These are phyloP conservation scores for Doryteuthis pealeii DNA, from an alignment of 1,140 invertebrate species.

Conservation along the genomic window DNA sequence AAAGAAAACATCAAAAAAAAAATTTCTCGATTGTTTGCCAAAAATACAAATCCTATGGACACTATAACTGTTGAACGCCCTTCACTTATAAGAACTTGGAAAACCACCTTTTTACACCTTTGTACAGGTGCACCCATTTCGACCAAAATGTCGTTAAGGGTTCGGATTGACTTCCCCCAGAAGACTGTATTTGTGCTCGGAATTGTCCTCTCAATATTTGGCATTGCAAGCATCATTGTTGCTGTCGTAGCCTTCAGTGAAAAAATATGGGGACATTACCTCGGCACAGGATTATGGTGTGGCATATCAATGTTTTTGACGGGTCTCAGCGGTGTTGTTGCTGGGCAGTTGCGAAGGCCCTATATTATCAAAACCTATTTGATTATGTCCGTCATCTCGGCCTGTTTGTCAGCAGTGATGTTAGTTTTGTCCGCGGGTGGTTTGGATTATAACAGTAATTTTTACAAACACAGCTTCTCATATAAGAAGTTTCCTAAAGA, in stretches of 20 bases:
- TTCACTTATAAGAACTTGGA: too few relatives aligned
- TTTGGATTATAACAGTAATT: slow-evolving; percentile 24
- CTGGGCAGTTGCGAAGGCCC: slow-evolving; percentile 14
- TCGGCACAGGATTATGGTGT: slow-evolving; percentile 28
- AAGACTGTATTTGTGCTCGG: slow-evolving; percentile 24
- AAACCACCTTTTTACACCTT: too few relatives aligned
- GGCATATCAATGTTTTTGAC: slow-evolving; percentile 23
- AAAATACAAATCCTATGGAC: too few relatives aligned
- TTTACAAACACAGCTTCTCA: slow-evolving; percentile 19
- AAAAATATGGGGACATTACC: slow-evolving; percentile 27
- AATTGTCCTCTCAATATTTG: slow-evolving; percentile 20
- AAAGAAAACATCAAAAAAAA: too few relatives aligned
- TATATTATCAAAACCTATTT: slow-evolving; percentile 22
- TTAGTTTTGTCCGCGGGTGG: slow-evolving; percentile 25
- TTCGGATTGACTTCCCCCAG: slow-evolving; percentile 18
- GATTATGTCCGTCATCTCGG: slow-evolving; percentile 11
- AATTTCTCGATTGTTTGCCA: too few relatives aligned
- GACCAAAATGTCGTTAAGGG: too few relatives aligned
- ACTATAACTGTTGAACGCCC: too few relatives aligned
- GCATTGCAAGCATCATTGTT: slow-evolving; percentile 21
- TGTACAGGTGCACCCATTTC: too few relatives aligned
- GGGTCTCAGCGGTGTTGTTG: slow-evolving; percentile 22
- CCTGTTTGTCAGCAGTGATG: slow-evolving; percentile 21
- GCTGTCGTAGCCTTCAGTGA: slow-evolving; percentile 22
- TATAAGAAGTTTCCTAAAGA: slow-evolving; percentile 13